phyloP scores from a whole-genome alignment of 2,888 invertebrate genomes.

The Cantharis rufa region DNA sequence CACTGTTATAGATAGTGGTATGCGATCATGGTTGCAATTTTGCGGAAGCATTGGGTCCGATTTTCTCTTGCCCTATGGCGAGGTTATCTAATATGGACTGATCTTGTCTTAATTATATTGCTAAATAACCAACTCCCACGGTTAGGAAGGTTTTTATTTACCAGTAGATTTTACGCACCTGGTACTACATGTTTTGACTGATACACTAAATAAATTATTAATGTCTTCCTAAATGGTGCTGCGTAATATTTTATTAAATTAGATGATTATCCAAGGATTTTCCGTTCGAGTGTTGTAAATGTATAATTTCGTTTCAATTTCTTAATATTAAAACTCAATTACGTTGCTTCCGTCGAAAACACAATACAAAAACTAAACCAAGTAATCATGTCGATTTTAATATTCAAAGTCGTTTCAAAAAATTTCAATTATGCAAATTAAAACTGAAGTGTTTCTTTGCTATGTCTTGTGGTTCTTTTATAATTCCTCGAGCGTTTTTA shows the following conservation, averaged over 20 bases:
- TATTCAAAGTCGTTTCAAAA: neutral
- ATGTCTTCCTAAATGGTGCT: neutral
- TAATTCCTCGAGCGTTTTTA: neutral
- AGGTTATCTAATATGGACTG: constrained; percentile 32
- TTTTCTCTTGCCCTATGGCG: constrained; percentile 35
- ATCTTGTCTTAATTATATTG: constrained; percentile 25
- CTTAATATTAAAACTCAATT: neutral
- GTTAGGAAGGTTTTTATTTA: constrained; percentile 15
- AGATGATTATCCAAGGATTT: neutral
- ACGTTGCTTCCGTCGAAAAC: neutral
- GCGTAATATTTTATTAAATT: neutral
- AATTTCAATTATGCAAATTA: neutral
- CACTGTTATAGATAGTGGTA: neutral
- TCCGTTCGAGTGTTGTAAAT: neutral
- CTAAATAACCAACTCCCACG: constrained; percentile 33
- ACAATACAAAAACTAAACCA: neutral
- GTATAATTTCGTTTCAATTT: neutral
- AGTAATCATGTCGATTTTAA: neutral
- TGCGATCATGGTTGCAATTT: constrained; percentile 5
- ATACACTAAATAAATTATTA: constrained; percentile 17
- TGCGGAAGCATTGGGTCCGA: constrained; percentile 33
- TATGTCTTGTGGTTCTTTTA: neutral
- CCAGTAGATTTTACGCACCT: constrained; percentile 16
- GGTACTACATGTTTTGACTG: constrained; percentile 3
- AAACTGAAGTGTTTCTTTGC: neutral